Evolutionary conservation across 1,140 invertebrate species (phyloP), one percentile per base, ranked within the genome.

Genomic region (Pogonognathellus flavescens): DNA sequence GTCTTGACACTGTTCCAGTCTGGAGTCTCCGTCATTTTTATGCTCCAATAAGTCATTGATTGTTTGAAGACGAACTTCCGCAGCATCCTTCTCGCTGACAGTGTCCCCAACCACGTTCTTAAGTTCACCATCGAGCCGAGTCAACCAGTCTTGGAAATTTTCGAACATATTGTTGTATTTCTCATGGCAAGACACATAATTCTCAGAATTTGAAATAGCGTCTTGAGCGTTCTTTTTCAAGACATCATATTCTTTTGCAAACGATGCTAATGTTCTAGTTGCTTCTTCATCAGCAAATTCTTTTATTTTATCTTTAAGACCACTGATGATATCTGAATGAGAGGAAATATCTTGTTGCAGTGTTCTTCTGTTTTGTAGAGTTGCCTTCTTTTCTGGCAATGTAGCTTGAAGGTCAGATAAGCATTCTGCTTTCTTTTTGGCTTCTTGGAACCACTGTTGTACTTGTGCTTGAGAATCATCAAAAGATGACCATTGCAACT

Each of bases 401-500:
- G 94, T 96, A 31, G 95, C 92, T 88, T 95, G 93, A 0, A 96
- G 90, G 86, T 94, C 93, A 76, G 93, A 92, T 57, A 93, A 93
- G 10, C 80, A 83, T 0, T 93, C 93, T 13, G 95, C 90, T 90
- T 95, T 95, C 41, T 93, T 92, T 89, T 94, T 93, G 0, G 93
- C 92, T 86, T 97, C 95, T 53, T 92, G 92, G 9, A 97, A 92
- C 94, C 96, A 97, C 87, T 94, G 93, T 6, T 95, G 93, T 66
- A 93, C 90, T 91, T 97, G 95, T 80, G 82, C 82, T 57, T 84
- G 95, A 86, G 95, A 97, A 89, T 97, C 96, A 89, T 98, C 96
- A 89, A 97, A 96, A 0, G 96, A 97, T 8, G 95, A 96, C 89
- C 96, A 93, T 88, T 97, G 95, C 89, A 97, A 95, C 57, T 97